Conservation (phyloP, 2,113 vertebrate genomes). For the Brienomyrus brachyistius region DNA sequence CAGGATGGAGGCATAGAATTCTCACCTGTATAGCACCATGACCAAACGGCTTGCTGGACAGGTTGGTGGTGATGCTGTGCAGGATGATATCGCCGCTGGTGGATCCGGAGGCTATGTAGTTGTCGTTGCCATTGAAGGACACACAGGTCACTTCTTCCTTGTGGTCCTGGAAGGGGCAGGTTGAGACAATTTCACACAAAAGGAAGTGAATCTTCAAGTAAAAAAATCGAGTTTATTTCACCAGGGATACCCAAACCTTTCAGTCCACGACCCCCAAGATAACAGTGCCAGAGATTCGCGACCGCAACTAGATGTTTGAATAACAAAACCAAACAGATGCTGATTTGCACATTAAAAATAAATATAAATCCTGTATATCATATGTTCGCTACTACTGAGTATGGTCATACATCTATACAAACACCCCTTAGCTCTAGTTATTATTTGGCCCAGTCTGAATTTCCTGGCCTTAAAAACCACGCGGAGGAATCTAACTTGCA, state of each 20-base stretch:
- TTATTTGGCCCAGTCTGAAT: not conserved
- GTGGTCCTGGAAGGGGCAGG: constrained; percentile 69
- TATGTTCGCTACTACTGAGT: not conserved
- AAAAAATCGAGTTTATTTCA: not conserved
- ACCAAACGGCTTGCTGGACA: constrained; percentile 85
- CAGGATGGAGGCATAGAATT: not conserved
- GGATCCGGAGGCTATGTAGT: constrained; percentile 84
- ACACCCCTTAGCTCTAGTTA: not conserved
- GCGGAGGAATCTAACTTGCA: not conserved
- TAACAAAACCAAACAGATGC: not conserved
- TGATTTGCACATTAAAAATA: not conserved
- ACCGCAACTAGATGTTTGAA: not conserved
- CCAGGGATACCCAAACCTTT: not conserved
- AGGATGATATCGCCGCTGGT: constrained; percentile 88
- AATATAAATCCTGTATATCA: not conserved
- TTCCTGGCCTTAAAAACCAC: not conserved
- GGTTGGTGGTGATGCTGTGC: constrained; percentile 85
- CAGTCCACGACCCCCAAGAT: not conserved
- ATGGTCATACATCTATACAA: not conserved
- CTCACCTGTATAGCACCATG: constrained; percentile 77
- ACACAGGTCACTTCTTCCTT: constrained; percentile 84
- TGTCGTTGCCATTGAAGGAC: constrained; percentile 84
- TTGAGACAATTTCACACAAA: not conserved
- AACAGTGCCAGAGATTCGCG: not conserved
- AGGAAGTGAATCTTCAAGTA: not conserved